A percentile compares a stretch with the other conserved stretches of the same genome.
These are phyloP conservation scores for Drosophila leontia DNA, from an alignment of 1,140 invertebrate genomes.

Conservation along the genomic window DNA sequence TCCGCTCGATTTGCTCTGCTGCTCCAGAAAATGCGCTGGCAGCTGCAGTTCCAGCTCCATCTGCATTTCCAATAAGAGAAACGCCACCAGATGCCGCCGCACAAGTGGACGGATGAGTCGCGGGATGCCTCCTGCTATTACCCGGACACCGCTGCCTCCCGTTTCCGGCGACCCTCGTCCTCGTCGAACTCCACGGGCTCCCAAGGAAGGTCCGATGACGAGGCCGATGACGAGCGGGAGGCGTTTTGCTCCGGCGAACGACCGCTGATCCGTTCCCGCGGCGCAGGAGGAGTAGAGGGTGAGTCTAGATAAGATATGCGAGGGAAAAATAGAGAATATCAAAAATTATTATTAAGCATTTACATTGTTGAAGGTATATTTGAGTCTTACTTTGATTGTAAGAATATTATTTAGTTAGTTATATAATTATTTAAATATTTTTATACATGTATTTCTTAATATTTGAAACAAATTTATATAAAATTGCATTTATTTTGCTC, in stretches of 20 bases:
- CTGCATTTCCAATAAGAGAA: slow-evolving; percentile 5
- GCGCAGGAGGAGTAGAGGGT: slow-evolving; percentile 16
- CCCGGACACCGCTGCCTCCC: slow-evolving; percentile 23
- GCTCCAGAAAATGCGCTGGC: slow-evolving; percentile 67
- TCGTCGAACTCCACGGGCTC: slow-evolving; percentile 47
- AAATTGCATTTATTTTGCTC: neutral
- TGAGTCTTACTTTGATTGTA: neutral
- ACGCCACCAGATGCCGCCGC: slow-evolving; percentile 54
- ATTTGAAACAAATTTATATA: neutral
- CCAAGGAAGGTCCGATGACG: slow-evolving; percentile 60
- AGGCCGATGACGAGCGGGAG: slow-evolving; percentile 62
- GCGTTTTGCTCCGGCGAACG: slow-evolving; percentile 59
- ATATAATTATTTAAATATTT: neutral
- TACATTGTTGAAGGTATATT: neutral
- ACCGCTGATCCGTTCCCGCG: slow-evolving; percentile 54
- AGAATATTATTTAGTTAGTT: neutral
- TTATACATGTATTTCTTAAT: neutral
- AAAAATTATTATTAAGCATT: neutral
- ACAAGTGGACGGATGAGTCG: slow-evolving; percentile 73
- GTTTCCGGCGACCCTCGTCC: slow-evolving; percentile 21
- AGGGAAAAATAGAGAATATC: neutral
- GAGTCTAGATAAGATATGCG: slow-evolving; percentile 10
- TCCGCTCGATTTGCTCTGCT: slow-evolving; percentile 16
- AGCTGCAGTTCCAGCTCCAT: slow-evolving; percentile 41
- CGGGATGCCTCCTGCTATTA: slow-evolving; percentile 72